Percentiles rank a stretch among this genome's conserved stretches.
phyloP scores from a whole-genome alignment of 2,888 invertebrate genomes.

The Drosophila lutescens region DNA sequence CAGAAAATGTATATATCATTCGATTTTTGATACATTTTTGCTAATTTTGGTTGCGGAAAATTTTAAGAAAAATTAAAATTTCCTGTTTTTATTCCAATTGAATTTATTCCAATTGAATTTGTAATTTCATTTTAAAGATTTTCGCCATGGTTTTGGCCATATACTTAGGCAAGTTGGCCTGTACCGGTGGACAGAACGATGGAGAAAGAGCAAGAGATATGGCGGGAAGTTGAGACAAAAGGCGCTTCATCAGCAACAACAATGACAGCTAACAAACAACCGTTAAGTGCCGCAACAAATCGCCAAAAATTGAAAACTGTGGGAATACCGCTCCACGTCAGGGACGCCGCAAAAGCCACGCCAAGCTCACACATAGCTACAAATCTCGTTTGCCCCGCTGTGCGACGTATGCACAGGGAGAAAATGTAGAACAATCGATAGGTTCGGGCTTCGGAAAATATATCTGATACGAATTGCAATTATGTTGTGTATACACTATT shows the following conservation, averaged over 20 bases:
- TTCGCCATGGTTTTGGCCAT: neutral
- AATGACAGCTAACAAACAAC: slow-evolving; percentile 79
- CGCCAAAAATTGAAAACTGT: slow-evolving; percentile 79
- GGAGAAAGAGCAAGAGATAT: slow-evolving; percentile 1
- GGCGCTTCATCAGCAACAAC: slow-evolving; percentile 75
- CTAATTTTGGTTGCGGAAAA: no score
- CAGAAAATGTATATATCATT: no score
- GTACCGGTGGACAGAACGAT: slow-evolving; percentile 1
- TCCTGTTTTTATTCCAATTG: no score
- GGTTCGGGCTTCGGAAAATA: no score
- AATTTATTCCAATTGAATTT: no score
- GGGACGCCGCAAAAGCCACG: slow-evolving; percentile 32
- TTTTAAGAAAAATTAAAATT: no score
- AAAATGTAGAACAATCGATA: neutral
- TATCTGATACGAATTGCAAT: no score
- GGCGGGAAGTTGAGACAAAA: slow-evolving; percentile 54
- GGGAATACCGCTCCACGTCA: slow-evolving; percentile 60
- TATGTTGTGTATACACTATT: no score
- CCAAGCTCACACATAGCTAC: slow-evolving; percentile 42
- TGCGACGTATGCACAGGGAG: slow-evolving; percentile 8
- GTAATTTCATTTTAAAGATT: no score
- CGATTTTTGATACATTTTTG: no score
- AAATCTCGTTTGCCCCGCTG: slow-evolving; percentile 59
- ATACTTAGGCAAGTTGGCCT: neutral
- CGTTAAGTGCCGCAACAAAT: slow-evolving; percentile 80